Evolutionary conservation across 2,888 invertebrate genomes (phyloP), one percentile per base, ranked within the genome.

Genomic region (Rhagonycha lutea): DNA sequence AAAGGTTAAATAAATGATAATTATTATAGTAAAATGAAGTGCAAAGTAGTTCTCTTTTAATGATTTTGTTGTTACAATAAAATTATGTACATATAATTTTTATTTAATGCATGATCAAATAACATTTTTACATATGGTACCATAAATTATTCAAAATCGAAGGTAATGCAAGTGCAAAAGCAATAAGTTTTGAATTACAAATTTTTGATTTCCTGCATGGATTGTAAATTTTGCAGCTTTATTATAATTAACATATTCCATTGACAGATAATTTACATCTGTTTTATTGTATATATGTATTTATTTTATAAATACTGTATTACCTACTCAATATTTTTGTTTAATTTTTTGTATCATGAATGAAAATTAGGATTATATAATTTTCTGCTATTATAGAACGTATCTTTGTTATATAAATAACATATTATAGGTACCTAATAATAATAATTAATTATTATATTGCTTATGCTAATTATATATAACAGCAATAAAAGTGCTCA

Each of bases 161-260:
- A 61, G 24, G 61, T 69, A 69, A 69, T 69, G 69, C 69, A 67
- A 67, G 65, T 72, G 47, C 47, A 47, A 47, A 32, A n/a, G 47
- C 47, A 26, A 24, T 63, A 63, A 28, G 14, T 29, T 73, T 73
- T 68, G 61, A 73, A 73, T 73, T 62, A 68, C 68, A 73, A 73
- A 68, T 73, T 23, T 62, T 26, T 24, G 7, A 73, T 73, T 73
- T 73, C 73, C 73, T 73, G 68, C 28, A 26, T 12, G 24, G n/a
- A n/a, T 60, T 61, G 68, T 18, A 67, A 68, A 72, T 71, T 65
- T 32, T 61, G 11, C 68, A 68, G 28, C 12, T 32, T 14, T 47
- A 23, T n/a, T 2, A 24, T 26, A 69, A 70, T 70, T 63, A 23
- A 32, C 61, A 70, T 70, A 70, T 70, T 28, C 12, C 24, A 14